Evolutionary conservation across 1,140 invertebrate species (phyloP), one percentile per base, ranked within the genome.

Genomic region (Lucilia cuprina): DNA sequence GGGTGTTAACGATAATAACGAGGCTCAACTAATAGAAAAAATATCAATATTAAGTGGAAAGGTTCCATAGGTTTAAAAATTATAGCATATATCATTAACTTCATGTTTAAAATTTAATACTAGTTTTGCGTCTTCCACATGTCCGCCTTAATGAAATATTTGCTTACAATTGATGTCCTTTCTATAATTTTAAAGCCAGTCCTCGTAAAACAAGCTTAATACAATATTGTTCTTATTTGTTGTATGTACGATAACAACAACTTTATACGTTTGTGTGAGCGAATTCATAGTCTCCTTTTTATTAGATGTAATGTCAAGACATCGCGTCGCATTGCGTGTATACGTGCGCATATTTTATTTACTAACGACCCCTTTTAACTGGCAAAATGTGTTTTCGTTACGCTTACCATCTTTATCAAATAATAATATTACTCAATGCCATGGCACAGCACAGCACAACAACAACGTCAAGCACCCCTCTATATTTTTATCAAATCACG

Each of bases 341-440:
- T 89, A 89, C 88, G 88, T 89, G 88, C 88, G 88, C 88, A 89
- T 89, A 89, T 89, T 89, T 89, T 88, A 89, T 89, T 88, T 88
- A 87, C 88, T 89, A 89, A 89, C 88, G 88, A 89, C 88, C 88
- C 88, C 88, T 89, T 89, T 89, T 89, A 89, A 89, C 88, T 88
- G 88, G 89, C 87, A 89, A 89, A 89, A 89, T 89, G 88, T 89
- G 88, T 89, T 89, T 89, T 89, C 88, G 88, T 89, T 89, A 89
- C 88, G 89, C 89, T 89, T 89, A 89, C 88, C 88, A 89, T 89
- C 88, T 89, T 89, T 89, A 89, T 89, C 88, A 89, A 89, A 89
- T 89, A 89, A 89, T 89, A 89, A 89, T 89, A 89, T 89, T 89
- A 89, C 88, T 82, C 70, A 35, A 82, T 82, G 82, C 82, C 82